Conservation (phyloP, 2,888 invertebrate species). For the Geophilus truncorum region DNA sequence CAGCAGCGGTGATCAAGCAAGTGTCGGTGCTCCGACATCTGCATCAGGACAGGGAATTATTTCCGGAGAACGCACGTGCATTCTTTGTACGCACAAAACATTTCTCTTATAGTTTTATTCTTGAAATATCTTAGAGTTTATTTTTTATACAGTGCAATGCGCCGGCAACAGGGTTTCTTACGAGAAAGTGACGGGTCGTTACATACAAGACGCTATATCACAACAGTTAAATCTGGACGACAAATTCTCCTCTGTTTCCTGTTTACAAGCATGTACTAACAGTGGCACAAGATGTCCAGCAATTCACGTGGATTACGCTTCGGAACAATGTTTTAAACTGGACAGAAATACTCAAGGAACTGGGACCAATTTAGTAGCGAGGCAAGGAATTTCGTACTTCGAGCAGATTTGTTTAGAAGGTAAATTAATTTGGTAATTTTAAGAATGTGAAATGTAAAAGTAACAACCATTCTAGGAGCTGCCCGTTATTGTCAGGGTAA, state of each 20-base stretch:
- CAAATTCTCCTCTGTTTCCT: conserved; percentile 40
- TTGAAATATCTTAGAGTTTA: not conserved
- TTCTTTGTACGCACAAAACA: not conserved
- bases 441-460: not conserved
- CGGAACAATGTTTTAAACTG: conserved; percentile 50
- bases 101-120: not conserved
- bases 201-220: conserved; percentile 49
- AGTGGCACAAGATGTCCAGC: conserved; percentile 49
- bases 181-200: conserved; percentile 51
- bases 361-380: conserved; percentile 44
- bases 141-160: conserved; percentile 46
- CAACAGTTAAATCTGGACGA: conserved; percentile 46
- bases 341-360: conserved; percentile 50
- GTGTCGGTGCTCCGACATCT: conserved; percentile 42
- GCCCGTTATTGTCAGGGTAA: conserved; percentile 45
- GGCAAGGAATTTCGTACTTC: conserved; percentile 50
- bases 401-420: conserved; percentile 52
- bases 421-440: conserved; percentile 33
- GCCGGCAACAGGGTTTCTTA: conserved; percentile 51
- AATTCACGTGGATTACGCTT: conserved; percentile 50
- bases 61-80: conserved; percentile 35
- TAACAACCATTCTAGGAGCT: conserved; percentile 4
- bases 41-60: conserved; percentile 28
- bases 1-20: conserved; percentile 50
- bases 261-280: conserved; percentile 45